phyloP scores from a whole-genome alignment of 1,140 invertebrate species.

The Brachionus rubens region DNA sequence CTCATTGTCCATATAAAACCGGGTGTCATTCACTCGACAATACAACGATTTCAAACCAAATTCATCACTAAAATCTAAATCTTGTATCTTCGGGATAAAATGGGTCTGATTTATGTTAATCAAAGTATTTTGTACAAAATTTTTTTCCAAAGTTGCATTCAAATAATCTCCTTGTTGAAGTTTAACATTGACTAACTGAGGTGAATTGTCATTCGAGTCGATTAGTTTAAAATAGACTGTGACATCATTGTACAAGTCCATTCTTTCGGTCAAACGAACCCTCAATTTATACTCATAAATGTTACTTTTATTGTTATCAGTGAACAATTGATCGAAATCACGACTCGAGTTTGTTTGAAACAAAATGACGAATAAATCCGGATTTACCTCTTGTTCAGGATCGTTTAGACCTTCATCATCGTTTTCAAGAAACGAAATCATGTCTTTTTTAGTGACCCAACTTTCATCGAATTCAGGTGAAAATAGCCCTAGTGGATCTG shows the following conservation, averaged over 20 bases:
- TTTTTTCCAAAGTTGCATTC: constrained; percentile 21
- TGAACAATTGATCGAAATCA: constrained; percentile 33
- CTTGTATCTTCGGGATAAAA: constrained; percentile 7
- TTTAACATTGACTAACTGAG: background rate
- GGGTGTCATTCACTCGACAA: constrained; percentile 33
- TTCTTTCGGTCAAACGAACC: constrained; percentile 3
- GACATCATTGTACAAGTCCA: constrained; percentile 29
- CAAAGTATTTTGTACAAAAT: constrained; percentile 24
- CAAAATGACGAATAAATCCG: constrained; percentile 10
- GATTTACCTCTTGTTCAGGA: constrained; percentile 8
- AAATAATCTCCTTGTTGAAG: background rate
- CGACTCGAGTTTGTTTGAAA: background rate
- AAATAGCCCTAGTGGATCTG: constrained; percentile 17
- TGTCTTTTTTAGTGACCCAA: constrained; percentile 22
- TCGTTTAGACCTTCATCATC: background rate
- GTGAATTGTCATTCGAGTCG: constrained; percentile 35
- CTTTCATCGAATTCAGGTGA: constrained; percentile 9
- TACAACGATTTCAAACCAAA: constrained; percentile 4
- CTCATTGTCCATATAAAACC: constrained; percentile 42
- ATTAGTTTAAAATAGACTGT: constrained; percentile 16
- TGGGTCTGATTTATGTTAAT: constrained; percentile 37
- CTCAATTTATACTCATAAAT: constrained; percentile 37
- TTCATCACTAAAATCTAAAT: constrained; percentile 42
- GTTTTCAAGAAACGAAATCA: constrained; percentile 23
- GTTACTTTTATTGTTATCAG: constrained; percentile 7